Evolutionary conservation across 2,113 vertebrate species (phyloP), one percentile per base, ranked within the genome.

Genomic region (Corythornis cristatus): DNA sequence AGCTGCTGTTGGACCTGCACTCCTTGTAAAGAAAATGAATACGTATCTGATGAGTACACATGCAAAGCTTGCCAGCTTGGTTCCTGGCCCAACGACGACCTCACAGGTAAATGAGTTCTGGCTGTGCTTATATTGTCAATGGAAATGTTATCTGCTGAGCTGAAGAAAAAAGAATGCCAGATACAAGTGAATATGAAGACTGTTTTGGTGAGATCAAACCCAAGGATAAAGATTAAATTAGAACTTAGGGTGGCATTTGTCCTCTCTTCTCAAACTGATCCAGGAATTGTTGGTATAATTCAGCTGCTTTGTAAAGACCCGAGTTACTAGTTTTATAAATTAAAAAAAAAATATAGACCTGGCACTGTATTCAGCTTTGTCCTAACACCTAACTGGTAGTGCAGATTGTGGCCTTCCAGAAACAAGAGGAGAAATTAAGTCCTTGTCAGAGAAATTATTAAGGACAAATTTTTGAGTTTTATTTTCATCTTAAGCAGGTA

Each of bases 1-100:
- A 99, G 99, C 95, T 99, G 99, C 77, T 99, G 99, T 37, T 99
- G 99, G 99, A 99, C 99, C 11, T 99, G 99, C 83, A 99, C 99
- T 6, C 99, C 98, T 22, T 99, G 99, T 67, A 99, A 99, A 90
- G 99, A 99, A 42, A 99, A 99, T 0, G 99, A 99, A 89, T 99
- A 98, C 68, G 98, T 99, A 43, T 99, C 97, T 84, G 99, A 99
- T 48, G 99, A 99, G 93, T 99, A 99, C 77, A 99, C 99, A 2
- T 99, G 99, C 97, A 98, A 98, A 77, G 99, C 99, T 0, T 99
- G 99, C 89, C 98, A 98, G 26, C 98, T 99, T 3, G 99, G 99
- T 56, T 99, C 98, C 78, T 99, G 99, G 99, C 99, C 99, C 51
- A 99, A 97, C 0, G 86, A 98, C 6, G 98, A 98, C 29, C 99